phyloP scores from a whole-genome alignment of 1,140 invertebrate species.

The Philotrypesis tridentata region DNA sequence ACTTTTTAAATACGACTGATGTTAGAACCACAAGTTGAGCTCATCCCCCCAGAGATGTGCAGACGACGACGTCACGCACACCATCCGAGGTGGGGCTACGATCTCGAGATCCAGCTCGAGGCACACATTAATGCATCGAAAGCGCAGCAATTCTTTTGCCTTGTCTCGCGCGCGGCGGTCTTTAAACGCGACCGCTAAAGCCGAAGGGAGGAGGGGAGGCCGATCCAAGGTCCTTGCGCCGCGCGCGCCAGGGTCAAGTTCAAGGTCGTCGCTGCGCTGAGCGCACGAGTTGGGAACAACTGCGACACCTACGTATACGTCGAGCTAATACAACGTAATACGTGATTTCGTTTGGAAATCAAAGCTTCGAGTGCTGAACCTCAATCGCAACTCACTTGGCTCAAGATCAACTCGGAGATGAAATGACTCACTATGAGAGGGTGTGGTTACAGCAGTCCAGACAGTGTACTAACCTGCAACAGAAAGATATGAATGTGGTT shows the following conservation, averaged over 20 bases:
- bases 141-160: background rate
- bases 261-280: constrained; percentile 38
- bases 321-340: too few relatives aligned
- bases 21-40: background rate
- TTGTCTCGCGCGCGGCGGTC: background rate
- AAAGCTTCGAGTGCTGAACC: too few relatives aligned
- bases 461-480: constrained; percentile 3
- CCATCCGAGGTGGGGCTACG: background rate
- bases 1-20: too few relatives aligned
- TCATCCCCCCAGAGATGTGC: background rate
- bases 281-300: too few relatives aligned
- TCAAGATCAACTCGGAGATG: too few relatives aligned
- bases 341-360: too few relatives aligned
- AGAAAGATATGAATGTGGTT: background rate
- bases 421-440: background rate
- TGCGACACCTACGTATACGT: background rate
- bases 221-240: constrained; percentile 4
- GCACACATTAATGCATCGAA: background rate
- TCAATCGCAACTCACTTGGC: too few relatives aligned
- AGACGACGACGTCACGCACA: background rate
- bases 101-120: background rate
- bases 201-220: background rate
- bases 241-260: constrained; percentile 49
- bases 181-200: background rate
- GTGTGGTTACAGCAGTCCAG: background rate